These are phyloP conservation scores for Heliconius hewitsoni DNA, from an alignment of 1,140 invertebrate species.

Conservation along the genomic window DNA sequence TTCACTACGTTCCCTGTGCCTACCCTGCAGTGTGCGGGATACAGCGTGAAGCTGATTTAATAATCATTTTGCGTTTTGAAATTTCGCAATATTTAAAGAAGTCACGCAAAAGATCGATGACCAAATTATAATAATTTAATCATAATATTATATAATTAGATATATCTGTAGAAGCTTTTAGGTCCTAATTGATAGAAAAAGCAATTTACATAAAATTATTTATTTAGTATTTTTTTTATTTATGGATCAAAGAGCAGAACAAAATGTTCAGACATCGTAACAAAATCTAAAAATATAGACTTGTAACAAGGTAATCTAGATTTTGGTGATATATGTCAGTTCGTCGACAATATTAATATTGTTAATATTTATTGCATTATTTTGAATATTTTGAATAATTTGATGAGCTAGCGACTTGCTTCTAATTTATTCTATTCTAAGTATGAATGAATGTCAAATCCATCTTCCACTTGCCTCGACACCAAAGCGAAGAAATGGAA, in stretches of 20 bases:
- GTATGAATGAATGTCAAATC: too few relatives aligned
- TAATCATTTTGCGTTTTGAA: neutral
- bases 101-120: neutral
- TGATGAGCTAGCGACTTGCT: neutral
- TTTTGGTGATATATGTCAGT: constrained; percentile 15
- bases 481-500: too few relatives aligned
- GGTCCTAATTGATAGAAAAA: neutral
- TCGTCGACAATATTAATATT: neutral
- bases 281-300: neutral
- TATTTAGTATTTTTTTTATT: neutral
- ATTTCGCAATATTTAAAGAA: neutral
- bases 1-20: too few relatives aligned
- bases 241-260: neutral
- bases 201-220: neutral
- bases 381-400: constrained; percentile 15
- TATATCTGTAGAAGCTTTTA: neutral
- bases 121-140: neutral
- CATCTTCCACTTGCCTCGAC: too few relatives aligned
- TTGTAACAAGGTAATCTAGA: constrained; percentile 15
- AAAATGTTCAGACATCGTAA: neutral
- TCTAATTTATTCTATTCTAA: neutral
- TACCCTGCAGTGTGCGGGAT: too few relatives aligned
- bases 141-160: neutral
- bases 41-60: too few relatives aligned
- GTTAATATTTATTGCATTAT: constrained; percentile 10